These are phyloP conservation scores for Drosophila kurseongensis DNA, from an alignment of 1,140 invertebrate species.

Conservation along the genomic window DNA sequence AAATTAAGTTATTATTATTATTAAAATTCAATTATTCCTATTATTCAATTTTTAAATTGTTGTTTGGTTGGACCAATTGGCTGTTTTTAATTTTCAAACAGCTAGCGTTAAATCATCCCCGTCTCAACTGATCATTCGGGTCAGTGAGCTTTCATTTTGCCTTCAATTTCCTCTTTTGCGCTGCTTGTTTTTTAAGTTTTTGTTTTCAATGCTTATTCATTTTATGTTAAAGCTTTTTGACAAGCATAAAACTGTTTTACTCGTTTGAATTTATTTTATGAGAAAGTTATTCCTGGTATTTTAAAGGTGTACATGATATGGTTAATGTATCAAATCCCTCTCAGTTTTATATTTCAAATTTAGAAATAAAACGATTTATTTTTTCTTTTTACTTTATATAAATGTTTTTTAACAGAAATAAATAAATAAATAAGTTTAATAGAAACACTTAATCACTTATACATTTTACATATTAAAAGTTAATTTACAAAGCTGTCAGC, in stretches of 20 bases:
- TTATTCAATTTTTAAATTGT: constrained; percentile 42
- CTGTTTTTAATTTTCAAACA: neutral
- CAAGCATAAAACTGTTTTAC: no score
- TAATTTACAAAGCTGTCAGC: neutral
- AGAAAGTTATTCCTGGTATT: neutral
- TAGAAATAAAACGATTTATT: no score
- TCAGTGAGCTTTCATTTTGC: constrained; percentile 26
- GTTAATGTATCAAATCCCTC: no score
- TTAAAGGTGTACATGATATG: no score
- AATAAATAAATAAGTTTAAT: no score
- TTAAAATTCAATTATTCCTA: constrained; percentile 53
- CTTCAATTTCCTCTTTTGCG: constrained; percentile 1
- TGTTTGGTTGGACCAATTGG: constrained; percentile 8
- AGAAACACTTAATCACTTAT: neutral
- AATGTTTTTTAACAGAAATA: no score
- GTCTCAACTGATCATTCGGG: constrained; percentile 5
- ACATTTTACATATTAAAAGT: neutral
- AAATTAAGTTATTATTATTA: constrained; percentile 52
- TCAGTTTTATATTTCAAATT: no score
- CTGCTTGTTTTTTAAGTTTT: neutral
- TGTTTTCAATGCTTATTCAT: no score
- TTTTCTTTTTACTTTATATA: no score
- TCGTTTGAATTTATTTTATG: no score
- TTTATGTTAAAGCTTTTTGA: no score
- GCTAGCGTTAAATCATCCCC: constrained; percentile 35